Percentiles rank a stretch among this genome's conserved stretches.
Evolutionary conservation across 92 coral and sea anemone species (phyloP).

Genomic region (Micromussa lordhowensis): DNA sequence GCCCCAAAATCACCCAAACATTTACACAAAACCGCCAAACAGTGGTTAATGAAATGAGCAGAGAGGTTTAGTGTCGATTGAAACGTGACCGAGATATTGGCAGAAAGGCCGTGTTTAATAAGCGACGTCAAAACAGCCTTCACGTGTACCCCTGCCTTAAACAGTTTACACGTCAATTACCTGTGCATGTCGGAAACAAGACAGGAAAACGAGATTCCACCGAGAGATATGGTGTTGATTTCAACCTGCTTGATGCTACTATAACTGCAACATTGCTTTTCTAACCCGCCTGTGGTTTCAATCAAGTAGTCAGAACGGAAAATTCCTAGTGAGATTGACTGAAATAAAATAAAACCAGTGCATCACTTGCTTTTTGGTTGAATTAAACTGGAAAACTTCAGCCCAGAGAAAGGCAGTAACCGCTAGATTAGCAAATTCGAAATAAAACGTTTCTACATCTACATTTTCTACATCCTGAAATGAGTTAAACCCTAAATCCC

Average conservation of each 20-base stretch:
- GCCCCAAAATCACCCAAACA: too few species aligned
- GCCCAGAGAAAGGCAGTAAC: too few species aligned
- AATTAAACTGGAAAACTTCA: too few species aligned
- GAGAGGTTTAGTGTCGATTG: too few species aligned
- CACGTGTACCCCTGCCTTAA: too few species aligned
- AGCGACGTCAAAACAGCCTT: too few species aligned
- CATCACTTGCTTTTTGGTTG: background rate
- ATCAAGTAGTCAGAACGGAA: conserved; percentile 96
- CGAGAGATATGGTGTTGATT: conserved; percentile 91
- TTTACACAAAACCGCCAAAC: too few species aligned
- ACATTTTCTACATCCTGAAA: background rate
- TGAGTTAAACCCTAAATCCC: background rate
- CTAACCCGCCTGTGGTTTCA: conserved; percentile 51
- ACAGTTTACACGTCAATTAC: background rate
- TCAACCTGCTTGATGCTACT: conserved; percentile 86
- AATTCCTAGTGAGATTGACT: conserved; percentile 86
- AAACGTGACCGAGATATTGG: too few species aligned
- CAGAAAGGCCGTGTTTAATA: too few species aligned
- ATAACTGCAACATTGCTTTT: background rate
- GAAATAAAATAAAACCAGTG: background rate
- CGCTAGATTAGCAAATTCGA: too few species aligned
- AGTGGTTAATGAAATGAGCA: too few species aligned
- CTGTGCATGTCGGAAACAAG: conserved; percentile 47
- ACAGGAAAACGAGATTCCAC: conserved; percentile 54
- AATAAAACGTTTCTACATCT: background rate